Evolutionary conservation across 2,888 invertebrate genomes (phyloP), one percentile per base, ranked within the genome.

Genomic region (Drosophila tripunctata): DNA sequence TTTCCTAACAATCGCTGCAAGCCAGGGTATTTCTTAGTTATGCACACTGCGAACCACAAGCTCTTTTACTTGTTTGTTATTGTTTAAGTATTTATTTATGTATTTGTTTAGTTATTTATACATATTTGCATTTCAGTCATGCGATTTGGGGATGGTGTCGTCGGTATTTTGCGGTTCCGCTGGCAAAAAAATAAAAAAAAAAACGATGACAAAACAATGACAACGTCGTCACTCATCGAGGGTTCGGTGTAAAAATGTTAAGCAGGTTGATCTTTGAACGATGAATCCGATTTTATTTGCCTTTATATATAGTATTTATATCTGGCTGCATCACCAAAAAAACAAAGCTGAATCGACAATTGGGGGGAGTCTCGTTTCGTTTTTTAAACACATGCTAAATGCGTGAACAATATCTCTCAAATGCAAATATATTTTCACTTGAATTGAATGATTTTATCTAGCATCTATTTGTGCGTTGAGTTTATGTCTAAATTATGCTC

Each of bases 81-180:
- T 64, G 54, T 55, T 43, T 44, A 45, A 43, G 40, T 41, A 44
- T 69, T 69, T 48, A 48, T 61, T 67, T 45, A 36, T 65, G 65
- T 48, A 56, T 72, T 74, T 71, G 43, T 14, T 76, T 63, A 64
- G 67, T 67, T 78, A 31, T 58, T 76, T 68, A n/a, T n/a, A n/a
- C n/a, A 62, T 71, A 72, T 72, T 74, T 81, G 72, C 78, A 78
- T 81, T 72, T 81, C 55, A 73, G 78, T 81, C 85, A 78, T 78
- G 82, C 75, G 69, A 79, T 31, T 48, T 58, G 65, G 33, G 51
- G 52, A 35, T 30, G 38, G 48, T 40, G 41, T 52, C 14, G 41
- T 31, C 24, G 17, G 24, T 38, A n/a, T 45, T 38, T 36, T 66
- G 60, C 41, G 60, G 60, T 63, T 63, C 33, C 50, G 58, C 67